Evolutionary conservation across 2,113 vertebrate species (phyloP).

Genomic region (Oreochromis aureus): DNA sequence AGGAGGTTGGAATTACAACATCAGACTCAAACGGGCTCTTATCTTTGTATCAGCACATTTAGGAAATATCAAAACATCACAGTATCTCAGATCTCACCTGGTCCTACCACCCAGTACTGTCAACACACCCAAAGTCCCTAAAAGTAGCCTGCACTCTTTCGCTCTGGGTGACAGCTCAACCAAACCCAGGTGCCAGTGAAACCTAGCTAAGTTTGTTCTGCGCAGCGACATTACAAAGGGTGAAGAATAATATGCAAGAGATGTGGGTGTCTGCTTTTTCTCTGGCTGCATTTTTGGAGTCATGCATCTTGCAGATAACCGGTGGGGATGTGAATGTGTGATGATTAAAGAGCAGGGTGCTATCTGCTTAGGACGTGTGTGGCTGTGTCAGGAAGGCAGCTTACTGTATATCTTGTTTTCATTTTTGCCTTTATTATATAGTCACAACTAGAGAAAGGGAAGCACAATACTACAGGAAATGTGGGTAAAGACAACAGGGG

Average conservation of each 20-base stretch:
- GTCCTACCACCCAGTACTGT: conserved; percentile 23
- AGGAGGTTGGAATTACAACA: conserved; percentile 23
- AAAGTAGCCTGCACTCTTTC: not conserved
- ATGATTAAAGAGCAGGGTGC: conserved; percentile 59
- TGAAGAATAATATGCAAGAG: conserved; percentile 1
- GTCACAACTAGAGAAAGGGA: not conserved
- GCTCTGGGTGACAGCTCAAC: conserved; percentile 3
- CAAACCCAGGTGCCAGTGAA: not conserved
- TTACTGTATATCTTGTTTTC: not conserved
- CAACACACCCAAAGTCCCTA: not conserved
- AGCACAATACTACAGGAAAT: not conserved
- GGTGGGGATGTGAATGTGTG: conserved; percentile 56
- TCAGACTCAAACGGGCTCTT: conserved; percentile 5
- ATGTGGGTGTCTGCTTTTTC: conserved; percentile 36
- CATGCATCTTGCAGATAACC: conserved; percentile 39
- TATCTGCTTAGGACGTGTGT: conserved; percentile 17
- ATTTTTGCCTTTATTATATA: not conserved
- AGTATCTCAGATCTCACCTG: conserved; percentile 44
- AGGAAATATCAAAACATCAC: conserved; percentile 53
- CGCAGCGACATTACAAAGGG: not conserved
- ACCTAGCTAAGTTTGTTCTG: not conserved
- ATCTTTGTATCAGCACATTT: conserved; percentile 46
- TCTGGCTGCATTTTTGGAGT: conserved; percentile 23
- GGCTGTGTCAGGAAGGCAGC: not conserved
- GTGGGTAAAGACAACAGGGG: not conserved